Evolutionary conservation across 2,797 vertebrate genomes (phyloP), one percentile per base, ranked within the genome.

Genomic region (Tokudaia tokunoshimensis): DNA sequence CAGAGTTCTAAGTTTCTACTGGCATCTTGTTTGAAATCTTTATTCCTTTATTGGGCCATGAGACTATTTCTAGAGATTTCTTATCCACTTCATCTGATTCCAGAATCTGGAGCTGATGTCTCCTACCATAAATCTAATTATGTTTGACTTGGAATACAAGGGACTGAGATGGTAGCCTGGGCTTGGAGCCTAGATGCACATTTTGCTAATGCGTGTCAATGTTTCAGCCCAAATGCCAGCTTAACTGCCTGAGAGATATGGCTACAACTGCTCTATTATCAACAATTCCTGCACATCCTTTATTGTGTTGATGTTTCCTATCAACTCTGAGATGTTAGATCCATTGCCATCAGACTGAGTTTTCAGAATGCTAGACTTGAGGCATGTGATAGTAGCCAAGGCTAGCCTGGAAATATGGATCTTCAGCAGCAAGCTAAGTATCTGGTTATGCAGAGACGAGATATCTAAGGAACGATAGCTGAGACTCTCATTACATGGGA

Each of bases 281-380:
- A 83, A 31, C 59, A 80, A 63, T n/a, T 76, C 44, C 80, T 86
- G 89, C 82, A 82, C 11, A 85, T 34, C 3, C 37, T 91, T 91
- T 94, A n/a, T 50, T 7, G 50, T 92, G 20, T 87, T 90, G 82
- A 44, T 83, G 59, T 84, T 55, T 59, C 59, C 70, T 96, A 15
- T 17, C 47, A 90, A 26, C 55, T 44, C 41, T 90, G 29, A 70
- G 52, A 95, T 17, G 20, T 82, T 2, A 90, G 29, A 84, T 78
- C 14, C 34, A 31, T 91, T 90, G 15, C 41, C 24, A 90, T 50
- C 47, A 94, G n/a, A 47, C 10, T 29, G 13, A 47, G 87, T 67
- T 84, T 94, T 78, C 17, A 86, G 29, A 92, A 92, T 52, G 20
- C 91, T 83, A 95, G 15, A 82, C 34, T 79, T 79, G n/a, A 86